A percentile compares a stretch with the other conserved stretches of the same genome.
Conservation (phyloP, 2,113 vertebrate species). For the Ellobius talpinus region DNA sequence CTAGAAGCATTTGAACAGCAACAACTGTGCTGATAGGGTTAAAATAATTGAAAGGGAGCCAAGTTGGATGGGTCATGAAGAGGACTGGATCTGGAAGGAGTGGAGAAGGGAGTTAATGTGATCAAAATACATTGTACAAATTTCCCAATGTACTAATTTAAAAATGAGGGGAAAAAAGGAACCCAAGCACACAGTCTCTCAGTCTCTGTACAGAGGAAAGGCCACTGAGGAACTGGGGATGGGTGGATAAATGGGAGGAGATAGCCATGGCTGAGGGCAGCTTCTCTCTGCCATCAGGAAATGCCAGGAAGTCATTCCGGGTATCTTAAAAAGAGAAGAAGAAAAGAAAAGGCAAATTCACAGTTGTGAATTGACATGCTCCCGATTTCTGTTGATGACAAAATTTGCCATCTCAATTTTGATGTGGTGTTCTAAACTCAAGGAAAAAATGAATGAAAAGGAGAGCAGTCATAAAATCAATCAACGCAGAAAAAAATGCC, state of each 20-base stretch:
- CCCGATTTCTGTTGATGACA: constrained; percentile 25
- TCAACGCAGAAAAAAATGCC: background rate
- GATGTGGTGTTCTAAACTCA: constrained; percentile 12
- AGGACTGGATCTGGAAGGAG: background rate
- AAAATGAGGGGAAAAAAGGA: background rate
- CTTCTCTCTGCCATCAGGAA: background rate
- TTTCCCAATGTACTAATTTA: background rate
- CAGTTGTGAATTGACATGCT: background rate
- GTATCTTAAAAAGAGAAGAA: background rate
- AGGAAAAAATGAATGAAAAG: constrained; percentile 47
- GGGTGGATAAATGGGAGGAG: background rate
- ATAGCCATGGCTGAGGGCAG: background rate
- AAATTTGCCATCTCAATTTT: background rate
- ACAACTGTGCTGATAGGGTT: background rate
- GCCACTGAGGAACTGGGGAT: background rate
- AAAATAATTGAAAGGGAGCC: background rate
- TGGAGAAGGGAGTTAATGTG: background rate
- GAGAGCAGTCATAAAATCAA: constrained; percentile 17
- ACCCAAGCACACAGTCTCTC: background rate
- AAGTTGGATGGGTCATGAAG: background rate
- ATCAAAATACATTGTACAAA: background rate
- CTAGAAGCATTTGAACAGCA: background rate
- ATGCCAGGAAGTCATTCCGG: background rate
- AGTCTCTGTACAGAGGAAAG: background rate
- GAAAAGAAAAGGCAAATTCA: background rate